Evolutionary conservation across 2,113 vertebrate genomes (phyloP).

Genomic region (Sinocyclocheilus rhinocerous): DNA sequence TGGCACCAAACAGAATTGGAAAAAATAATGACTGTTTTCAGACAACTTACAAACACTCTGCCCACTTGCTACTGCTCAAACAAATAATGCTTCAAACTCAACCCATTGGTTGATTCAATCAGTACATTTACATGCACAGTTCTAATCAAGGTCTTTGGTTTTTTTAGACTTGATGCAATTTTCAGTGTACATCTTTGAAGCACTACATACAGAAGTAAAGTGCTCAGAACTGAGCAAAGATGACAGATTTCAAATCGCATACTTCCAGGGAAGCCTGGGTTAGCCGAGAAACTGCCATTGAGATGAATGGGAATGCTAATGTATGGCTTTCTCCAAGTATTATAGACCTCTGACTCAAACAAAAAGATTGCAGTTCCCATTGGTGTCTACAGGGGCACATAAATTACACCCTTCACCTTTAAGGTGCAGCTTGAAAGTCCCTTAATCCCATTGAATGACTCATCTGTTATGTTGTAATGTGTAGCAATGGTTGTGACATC

Average conservation of each 20-base stretch:
- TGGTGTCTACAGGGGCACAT: neutral
- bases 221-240: neutral
- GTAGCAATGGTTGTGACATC: slow-evolving; percentile 66
- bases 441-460: slow-evolving; percentile 67
- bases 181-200: neutral
- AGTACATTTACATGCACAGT: neutral
- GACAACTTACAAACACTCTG: neutral
- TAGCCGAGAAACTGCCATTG: neutral
- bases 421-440: slow-evolving; percentile 10
- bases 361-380: neutral
- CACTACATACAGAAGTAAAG: neutral
- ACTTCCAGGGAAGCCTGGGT: neutral
- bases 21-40: neutral
- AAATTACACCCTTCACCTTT: neutral
- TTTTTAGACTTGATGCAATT: neutral
- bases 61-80: neutral
- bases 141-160: neutral
- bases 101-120: neutral
- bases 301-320: neutral
- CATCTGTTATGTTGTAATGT: slow-evolving; percentile 72
- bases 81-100: neutral
- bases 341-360: neutral
- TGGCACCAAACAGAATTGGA: neutral
- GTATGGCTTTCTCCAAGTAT: neutral
- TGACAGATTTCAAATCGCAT: neutral